phyloP scores from a whole-genome alignment of 2,113 vertebrate species.

The Entosphenus tridentatus region DNA sequence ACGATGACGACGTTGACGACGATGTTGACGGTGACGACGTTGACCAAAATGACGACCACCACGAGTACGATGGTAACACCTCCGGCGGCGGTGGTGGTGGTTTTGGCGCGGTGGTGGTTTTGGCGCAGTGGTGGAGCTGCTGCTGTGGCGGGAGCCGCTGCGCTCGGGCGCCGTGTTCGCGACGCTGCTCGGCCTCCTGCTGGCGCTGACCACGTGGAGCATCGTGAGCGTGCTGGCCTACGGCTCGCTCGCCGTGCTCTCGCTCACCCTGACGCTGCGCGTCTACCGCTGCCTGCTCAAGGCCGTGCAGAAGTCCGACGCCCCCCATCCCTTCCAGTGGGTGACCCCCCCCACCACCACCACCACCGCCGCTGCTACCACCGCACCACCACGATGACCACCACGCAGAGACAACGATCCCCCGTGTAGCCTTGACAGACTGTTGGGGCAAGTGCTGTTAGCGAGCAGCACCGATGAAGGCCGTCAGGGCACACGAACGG shows the following conservation, averaged over 20 bases:
- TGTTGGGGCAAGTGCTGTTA: no score
- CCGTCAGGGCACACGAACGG: no score
- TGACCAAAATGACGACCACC: no score
- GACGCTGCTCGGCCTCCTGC: neutral
- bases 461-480: no score
- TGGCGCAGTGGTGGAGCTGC: neutral
- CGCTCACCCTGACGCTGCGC: neutral
- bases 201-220: neutral
- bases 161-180: constrained; percentile 1
- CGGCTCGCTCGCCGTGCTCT: neutral
- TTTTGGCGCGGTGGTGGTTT: neutral
- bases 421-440: no score
- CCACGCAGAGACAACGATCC: no score
- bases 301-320: constrained; percentile 1
- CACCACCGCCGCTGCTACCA: neutral
- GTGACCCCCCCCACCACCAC: neutral
- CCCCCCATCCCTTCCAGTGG: neutral
- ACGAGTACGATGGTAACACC: no score
- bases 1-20: no score
- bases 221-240: neutral
- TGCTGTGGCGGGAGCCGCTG: constrained; percentile 1
- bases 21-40: no score
- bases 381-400: no score
- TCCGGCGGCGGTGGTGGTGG: no score
- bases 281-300: neutral